These are phyloP conservation scores for Helicoverpa assulta DNA, from an alignment of 2,888 invertebrate genomes.

Conservation along the genomic window DNA sequence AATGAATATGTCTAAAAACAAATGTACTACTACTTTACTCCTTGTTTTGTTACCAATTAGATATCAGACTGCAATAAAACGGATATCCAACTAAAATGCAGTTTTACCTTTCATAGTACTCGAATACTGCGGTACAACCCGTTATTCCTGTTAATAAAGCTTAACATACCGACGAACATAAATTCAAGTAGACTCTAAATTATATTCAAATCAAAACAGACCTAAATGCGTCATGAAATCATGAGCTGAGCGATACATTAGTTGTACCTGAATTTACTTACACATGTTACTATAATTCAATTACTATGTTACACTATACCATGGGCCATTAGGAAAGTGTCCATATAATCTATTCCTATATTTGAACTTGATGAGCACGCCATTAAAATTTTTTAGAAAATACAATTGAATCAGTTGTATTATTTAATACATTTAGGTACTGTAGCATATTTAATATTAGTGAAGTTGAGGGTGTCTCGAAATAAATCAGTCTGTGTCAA, in stretches of 20 bases:
- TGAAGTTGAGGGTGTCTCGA: too few relatives aligned
- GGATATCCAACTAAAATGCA: constrained; percentile 9
- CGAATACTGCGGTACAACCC: constrained; percentile 21
- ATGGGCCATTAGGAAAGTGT: too few relatives aligned
- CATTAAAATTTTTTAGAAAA: too few relatives aligned
- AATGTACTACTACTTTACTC: too few relatives aligned
- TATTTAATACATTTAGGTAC: too few relatives aligned
- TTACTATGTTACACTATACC: not conserved
- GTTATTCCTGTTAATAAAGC: constrained; percentile 36
- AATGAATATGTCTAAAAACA: too few relatives aligned
- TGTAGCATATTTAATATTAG: too few relatives aligned
- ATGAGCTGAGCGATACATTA: not conserved
- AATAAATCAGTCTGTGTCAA: too few relatives aligned
- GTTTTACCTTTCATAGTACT: constrained; percentile 30
- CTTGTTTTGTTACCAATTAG: not conserved
- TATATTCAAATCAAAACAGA: constrained; percentile 14
- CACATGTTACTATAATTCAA: not conserved
- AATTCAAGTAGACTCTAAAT: constrained; percentile 21
- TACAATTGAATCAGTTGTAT: too few relatives aligned
- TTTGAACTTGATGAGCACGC: too few relatives aligned
- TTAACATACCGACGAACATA: not conserved
- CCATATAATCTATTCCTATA: too few relatives aligned
- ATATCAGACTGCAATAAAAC: not conserved
- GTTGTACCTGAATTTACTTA: not conserved
- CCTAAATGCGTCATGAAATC: constrained; percentile 17